Evolutionary conservation across 2,797 vertebrate genomes (phyloP), one percentile per base, ranked within the genome.

Genomic region (Acanthurus leucopareius): DNA sequence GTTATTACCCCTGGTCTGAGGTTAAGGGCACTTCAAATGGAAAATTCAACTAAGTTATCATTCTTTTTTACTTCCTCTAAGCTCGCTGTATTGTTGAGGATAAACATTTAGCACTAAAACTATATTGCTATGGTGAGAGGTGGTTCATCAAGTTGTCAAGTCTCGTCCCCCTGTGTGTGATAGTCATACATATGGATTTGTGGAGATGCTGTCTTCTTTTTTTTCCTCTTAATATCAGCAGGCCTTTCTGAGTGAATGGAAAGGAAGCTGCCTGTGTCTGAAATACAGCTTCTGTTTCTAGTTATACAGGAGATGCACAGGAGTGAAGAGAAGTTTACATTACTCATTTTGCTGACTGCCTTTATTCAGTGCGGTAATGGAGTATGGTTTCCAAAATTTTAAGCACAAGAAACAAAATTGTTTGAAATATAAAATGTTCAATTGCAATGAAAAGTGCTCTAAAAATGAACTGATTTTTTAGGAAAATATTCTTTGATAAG

Each of bases 111-210:
- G 38, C 68, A 65, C 49, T 69, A 66, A 85, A 79, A 69, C 73
- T 65, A 73, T 66, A 42, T 60, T 69, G 42, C 66, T 28, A 25
- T 61, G 59, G 60, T 83, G 70, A 64, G 70, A 72, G 62, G 84
- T 44, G 6, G 69, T 85, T 84, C 76, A 62, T 86, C 66, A 75
- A 65, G 60, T 75, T 80, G 76, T 87, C 78, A 70, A 13, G 59
- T 71, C 79, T 75, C 63, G 22, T 70, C 54, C 61, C 66, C 66
- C 11, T 59, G 40, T 66, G 73, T 66, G 77, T 66, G 79, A 77
- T 80, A 87, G 86, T 88, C 88, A 91, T 83, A 77, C 68, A 85
- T 82, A 91, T 69, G 79, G 69, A 86, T 93, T 63, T 89, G 73
- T 80, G 74, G 77, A 80, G 54, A 80, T 25, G 5, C 60, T 44